A percentile compares a stretch with the other conserved stretches of the same genome.
phyloP scores from a whole-genome alignment of 2,113 vertebrate genomes.

The Chelonoidis abingdonii region DNA sequence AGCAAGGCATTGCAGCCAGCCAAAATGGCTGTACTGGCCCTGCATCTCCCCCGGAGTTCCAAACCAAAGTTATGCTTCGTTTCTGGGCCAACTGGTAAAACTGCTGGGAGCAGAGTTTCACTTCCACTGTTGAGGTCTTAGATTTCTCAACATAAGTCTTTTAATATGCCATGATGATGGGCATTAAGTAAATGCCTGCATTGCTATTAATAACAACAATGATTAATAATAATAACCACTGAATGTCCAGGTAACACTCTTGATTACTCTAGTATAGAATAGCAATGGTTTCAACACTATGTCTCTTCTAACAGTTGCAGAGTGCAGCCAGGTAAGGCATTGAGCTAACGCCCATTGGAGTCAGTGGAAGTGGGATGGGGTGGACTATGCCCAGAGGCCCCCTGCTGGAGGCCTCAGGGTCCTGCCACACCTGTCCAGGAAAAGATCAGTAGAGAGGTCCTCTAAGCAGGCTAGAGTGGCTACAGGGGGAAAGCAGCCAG shows the following conservation, averaged over 20 bases:
- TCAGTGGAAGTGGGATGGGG: not conserved
- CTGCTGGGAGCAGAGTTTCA: not conserved
- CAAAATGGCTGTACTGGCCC: not conserved
- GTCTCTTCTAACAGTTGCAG: no score
- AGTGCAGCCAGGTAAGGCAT: not conserved
- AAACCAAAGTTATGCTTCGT: not conserved
- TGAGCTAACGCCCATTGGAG: not conserved
- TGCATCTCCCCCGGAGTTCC: not conserved
- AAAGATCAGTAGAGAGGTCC: no score
- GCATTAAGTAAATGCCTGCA: not conserved
- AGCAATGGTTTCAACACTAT: not conserved
- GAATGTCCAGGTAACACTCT: not conserved
- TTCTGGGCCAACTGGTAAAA: not conserved
- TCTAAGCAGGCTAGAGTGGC: no score
- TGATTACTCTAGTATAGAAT: rapidly evolving
- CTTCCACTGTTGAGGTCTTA: not conserved
- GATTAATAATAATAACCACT: not conserved
- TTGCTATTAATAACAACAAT: not conserved
- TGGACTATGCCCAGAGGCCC: no score
- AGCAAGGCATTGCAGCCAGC: not conserved
- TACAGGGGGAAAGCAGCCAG: no score
- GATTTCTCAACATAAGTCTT: not conserved
- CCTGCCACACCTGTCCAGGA: no score
- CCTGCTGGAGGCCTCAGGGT: no score
- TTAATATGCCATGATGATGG: not conserved